phyloP scores from a whole-genome alignment of 1,140 invertebrate genomes.

The roundworm (Caenorhabditis elegans) region DNA sequence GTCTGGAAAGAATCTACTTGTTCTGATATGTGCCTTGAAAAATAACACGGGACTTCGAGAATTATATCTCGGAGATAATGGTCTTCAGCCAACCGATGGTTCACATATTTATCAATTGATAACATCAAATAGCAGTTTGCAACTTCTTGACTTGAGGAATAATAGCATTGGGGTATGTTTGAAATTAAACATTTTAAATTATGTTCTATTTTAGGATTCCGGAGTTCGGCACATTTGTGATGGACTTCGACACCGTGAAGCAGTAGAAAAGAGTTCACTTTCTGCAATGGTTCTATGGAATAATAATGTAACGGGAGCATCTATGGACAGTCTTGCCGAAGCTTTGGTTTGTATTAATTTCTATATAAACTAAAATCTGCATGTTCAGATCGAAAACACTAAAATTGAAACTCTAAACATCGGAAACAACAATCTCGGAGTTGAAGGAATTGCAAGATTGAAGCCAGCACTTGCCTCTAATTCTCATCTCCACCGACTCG shows the following conservation, averaged over 20 bases:
- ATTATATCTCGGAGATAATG: conserved; percentile 50
- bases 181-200: neutral
- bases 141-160: conserved; percentile 49
- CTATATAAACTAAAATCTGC: neutral
- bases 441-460: conserved; percentile 43
- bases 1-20: conserved; percentile 48
- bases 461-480: conserved; percentile 40
- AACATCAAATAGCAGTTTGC: conserved; percentile 33
- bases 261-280: conserved; percentile 29
- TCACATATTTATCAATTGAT: conserved; percentile 51
- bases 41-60: conserved; percentile 41
- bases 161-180: conserved; percentile 44
- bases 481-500: conserved; percentile 46
- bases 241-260: conserved; percentile 39
- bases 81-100: conserved; percentile 45
- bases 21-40: conserved; percentile 48
- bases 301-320: conserved; percentile 43
- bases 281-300: conserved; percentile 51
- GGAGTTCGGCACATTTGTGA: conserved; percentile 52
- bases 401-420: conserved; percentile 51
- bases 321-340: conserved; percentile 40
- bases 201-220: conserved; percentile 37
- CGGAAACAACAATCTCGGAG: conserved; percentile 45
- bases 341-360: conserved; percentile 39
- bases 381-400: conserved; percentile 39